These are phyloP conservation scores for Eremophila alpestris DNA, from an alignment of 2,797 vertebrate species.

Conservation along the genomic window DNA sequence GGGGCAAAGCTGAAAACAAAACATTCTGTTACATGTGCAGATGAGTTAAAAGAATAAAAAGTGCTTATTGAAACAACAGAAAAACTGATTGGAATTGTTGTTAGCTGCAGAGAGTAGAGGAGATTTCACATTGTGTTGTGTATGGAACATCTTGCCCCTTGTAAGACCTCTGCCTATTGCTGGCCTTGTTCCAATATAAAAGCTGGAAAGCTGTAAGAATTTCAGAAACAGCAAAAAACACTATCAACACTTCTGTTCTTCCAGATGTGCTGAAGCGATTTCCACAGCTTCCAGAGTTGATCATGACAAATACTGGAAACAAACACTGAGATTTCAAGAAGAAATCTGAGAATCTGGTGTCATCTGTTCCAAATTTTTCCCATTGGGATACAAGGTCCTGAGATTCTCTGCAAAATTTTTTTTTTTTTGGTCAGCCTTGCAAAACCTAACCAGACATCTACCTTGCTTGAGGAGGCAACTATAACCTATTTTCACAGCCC, in stretches of 20 bases:
- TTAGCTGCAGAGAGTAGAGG: not conserved
- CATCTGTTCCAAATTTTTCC: not conserved
- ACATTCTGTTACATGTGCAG: rapidly evolving
- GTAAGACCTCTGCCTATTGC: not conserved
- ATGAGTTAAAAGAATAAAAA: not conserved
- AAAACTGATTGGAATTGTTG: not conserved
- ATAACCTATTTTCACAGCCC: not conserved
- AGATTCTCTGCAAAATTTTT: not conserved
- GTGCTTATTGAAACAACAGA: not conserved
- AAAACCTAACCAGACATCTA: not conserved
- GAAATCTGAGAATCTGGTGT: not conserved
- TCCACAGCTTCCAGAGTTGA: not conserved
- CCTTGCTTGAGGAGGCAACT: not conserved
- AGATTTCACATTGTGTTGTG: not conserved
- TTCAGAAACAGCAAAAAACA: not conserved
- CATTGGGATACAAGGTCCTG: not conserved
- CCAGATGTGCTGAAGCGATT: not conserved
- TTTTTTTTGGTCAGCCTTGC: not conserved
- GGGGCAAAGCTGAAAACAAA: not conserved
- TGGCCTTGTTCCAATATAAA: not conserved
- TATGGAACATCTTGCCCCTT: not conserved
- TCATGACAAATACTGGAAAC: not conserved
- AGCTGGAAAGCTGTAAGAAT: not conserved
- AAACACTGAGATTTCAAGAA: not conserved
- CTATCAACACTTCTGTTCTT: not conserved